Conservation (phyloP, 1,140 invertebrate species). For the Pararge aegeria region DNA sequence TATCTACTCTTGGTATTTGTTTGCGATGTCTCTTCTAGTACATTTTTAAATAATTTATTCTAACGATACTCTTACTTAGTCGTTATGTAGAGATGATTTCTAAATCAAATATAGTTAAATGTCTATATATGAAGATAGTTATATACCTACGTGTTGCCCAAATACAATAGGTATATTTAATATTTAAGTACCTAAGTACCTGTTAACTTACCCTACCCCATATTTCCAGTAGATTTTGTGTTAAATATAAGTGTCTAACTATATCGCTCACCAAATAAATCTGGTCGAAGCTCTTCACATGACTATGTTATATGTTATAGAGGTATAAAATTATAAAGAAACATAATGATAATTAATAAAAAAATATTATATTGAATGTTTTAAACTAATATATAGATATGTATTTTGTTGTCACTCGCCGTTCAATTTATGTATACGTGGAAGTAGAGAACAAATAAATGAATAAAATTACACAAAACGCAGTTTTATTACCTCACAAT, state of each 20-base stretch:
- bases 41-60: too few relatives aligned
- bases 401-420: constrained; percentile 34
- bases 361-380: constrained; percentile 31
- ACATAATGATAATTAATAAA: neutral
- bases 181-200: neutral
- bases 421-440: constrained; percentile 33
- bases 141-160: neutral
- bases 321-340: constrained; percentile 1
- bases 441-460: constrained; percentile 32
- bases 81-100: too few relatives aligned
- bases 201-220: neutral
- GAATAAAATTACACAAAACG: constrained; percentile 5
- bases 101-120: neutral
- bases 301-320: neutral
- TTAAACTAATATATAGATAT: constrained; percentile 21
- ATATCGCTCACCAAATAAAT: too few relatives aligned
- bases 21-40: neutral
- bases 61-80: too few relatives aligned
- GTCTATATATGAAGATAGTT: neutral
- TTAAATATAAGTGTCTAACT: too few relatives aligned
- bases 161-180: neutral
- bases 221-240: neutral
- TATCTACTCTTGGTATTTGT: too few relatives aligned
- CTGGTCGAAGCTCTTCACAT: neutral
- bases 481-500: constrained; percentile 18